phyloP scores from a whole-genome alignment of 1,140 invertebrate species.

The Drosophila saltans region DNA sequence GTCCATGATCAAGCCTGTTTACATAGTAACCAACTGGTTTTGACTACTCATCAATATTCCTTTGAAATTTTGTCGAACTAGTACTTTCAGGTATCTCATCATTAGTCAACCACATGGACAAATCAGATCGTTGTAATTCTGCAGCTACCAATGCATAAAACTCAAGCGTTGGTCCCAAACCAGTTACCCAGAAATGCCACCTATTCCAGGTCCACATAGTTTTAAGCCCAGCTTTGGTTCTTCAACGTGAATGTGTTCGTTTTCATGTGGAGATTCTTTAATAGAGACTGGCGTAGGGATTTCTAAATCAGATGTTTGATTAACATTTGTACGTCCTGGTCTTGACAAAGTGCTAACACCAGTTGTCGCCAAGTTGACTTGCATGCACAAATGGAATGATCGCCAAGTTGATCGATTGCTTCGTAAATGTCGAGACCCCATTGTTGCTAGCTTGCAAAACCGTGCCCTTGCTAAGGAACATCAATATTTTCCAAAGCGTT shows the following conservation, averaged over 20 bases:
- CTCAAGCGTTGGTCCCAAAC: conserved; percentile 98
- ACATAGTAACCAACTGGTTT: conserved; percentile 97
- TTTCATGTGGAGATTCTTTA: conserved; percentile 64
- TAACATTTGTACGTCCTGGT: conserved; percentile 98
- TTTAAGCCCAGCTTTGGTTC: conserved; percentile 89
- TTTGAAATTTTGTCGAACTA: not conserved
- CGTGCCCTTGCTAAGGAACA: too few relatives aligned
- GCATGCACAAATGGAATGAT: too few relatives aligned
- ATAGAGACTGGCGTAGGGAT: conserved; percentile 90
- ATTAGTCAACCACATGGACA: conserved; percentile 97
- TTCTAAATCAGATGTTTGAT: conserved; percentile 97
- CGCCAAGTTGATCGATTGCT: too few relatives aligned
- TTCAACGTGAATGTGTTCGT: conserved; percentile 84
- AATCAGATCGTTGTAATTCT: conserved; percentile 95
- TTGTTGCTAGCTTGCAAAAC: too few relatives aligned
- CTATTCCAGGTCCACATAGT: conserved; percentile 90
- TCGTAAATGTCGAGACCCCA: too few relatives aligned
- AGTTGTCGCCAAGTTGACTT: too few relatives aligned
- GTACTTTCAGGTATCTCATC: conserved; percentile 76
- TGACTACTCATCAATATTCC: conserved; percentile 84
- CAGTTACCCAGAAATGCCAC: conserved; percentile 94
- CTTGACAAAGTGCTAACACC: too few relatives aligned
- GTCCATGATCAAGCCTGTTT: conserved; percentile 89
- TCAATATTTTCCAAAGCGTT: too few relatives aligned
- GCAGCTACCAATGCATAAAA: conserved; percentile 97